Evolutionary conservation across 2,113 vertebrate genomes (phyloP), one percentile per base, ranked within the genome.

Genomic region (Mus spicilegus): DNA sequence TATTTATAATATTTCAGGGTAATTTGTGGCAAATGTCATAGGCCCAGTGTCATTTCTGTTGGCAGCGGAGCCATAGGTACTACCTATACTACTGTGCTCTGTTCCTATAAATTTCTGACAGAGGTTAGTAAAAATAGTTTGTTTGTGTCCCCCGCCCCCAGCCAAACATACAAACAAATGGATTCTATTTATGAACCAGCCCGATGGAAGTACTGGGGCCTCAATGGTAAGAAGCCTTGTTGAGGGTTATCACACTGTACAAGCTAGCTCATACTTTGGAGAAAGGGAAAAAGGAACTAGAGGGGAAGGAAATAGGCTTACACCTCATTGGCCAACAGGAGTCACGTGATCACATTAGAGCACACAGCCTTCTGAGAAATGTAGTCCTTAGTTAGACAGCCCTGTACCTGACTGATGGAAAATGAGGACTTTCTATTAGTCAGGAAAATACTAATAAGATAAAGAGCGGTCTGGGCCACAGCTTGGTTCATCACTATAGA

Each of bases 101-200:
- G 26, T 77, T 82, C 24, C 61, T 90, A 7, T 36, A 56, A 42
- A 67, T 78, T 96, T 96, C 72, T 89, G 36, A 77, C 22, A 87
- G 67, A 80, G 7, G 2, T 84, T 36, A 80, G 24, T 63, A 14
- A 91, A 95, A 95, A 94, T 77, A 89, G 93, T 84, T 88, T 90
- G 73, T 46, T 76, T 4, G 39, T 30, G 11, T 36, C 13, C 14
- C 67, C 58, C 73, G 42, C 36, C 7, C 51, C 17, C n/a, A 85
- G 75, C 20, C 39, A 87, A 12, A 54, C 73, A 67, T 87, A 56
- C 13, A 91, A 39, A 54, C 58, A 85, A 76, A 3, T 54, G 33
- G 92, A 56, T 94, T 76, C 24, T 84, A 9, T 76, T 51, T 86
- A 19, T 67, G 39, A 70, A 73, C 8, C 22, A 63, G 77, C 24